Conservation (phyloP, 2,797 vertebrate species). For the Betta splendens region DNA sequence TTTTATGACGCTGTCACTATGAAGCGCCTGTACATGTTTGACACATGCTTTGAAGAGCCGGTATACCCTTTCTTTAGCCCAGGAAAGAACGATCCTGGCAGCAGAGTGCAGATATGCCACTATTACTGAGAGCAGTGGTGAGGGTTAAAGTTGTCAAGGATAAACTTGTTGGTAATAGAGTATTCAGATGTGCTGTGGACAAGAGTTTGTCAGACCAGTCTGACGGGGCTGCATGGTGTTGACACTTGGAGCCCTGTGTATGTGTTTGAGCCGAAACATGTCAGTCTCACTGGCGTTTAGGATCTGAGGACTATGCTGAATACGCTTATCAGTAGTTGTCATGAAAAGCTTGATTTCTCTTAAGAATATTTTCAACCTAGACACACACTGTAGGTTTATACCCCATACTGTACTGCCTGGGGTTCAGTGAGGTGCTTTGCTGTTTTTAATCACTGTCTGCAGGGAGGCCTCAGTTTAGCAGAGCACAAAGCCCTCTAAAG, state of each 20-base stretch:
- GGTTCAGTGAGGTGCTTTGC: slow-evolving; percentile 45
- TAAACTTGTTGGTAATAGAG: background rate
- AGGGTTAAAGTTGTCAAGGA: background rate
- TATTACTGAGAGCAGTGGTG: slow-evolving; percentile 73
- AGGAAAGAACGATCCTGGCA: slow-evolving; percentile 83
- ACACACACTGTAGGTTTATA: slow-evolving; percentile 61
- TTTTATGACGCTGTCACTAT: slow-evolving; percentile 85
- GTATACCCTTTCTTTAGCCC: slow-evolving; percentile 86
- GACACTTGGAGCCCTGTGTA: slow-evolving; percentile 15
- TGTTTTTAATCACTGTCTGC: slow-evolving; percentile 52
- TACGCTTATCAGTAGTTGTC: slow-evolving; percentile 1
- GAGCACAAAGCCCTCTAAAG: slow-evolving; percentile 25
- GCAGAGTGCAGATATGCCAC: slow-evolving; percentile 84
- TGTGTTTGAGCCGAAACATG: slow-evolving; percentile 25
- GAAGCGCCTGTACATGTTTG: slow-evolving; percentile 83
- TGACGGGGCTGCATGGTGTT: slow-evolving; percentile 1
- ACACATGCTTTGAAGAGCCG: slow-evolving; percentile 80
- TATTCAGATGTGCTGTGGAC: slow-evolving; percentile 17
- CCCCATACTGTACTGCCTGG: slow-evolving; percentile 16
- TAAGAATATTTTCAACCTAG: slow-evolving; percentile 29
- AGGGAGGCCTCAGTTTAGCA: slow-evolving; percentile 29
- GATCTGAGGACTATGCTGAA: slow-evolving; percentile 5
- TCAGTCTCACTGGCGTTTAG: slow-evolving; percentile 23
- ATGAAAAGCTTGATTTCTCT: slow-evolving; percentile 7
- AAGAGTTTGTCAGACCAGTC: slow-evolving; percentile 8